Base-by-base conservation (phyloP, 2,888 invertebrate genomes). In the Volucella bombylans region DNA sequence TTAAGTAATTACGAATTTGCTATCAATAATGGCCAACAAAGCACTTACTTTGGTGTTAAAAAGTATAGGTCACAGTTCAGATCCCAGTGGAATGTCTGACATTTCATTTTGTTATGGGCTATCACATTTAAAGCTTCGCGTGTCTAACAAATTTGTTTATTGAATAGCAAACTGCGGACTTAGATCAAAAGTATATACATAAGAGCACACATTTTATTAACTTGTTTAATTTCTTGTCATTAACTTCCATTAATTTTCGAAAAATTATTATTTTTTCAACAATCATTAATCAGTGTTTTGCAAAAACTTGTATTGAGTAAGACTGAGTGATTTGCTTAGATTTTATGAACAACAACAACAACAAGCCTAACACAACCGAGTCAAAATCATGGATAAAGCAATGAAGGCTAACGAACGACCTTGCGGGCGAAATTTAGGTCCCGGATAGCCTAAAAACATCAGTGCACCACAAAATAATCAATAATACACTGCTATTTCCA, bases 341-440 rank as follows among this genome's bases (percentile, higher is more conserved):
- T 31, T 31, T 31, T 31, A 31, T 31, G 31, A 31, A 31, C 31
- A 31, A 6, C 31, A 6, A n/a, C n/a, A n/a, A n/a, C n/a, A n/a
- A n/a, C 6, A 31, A 31, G 68, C 55, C 47, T 57, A 57, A 69
- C 69, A 23, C 49, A 49, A 38, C 55, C 15, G 67, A 8, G 31
- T 31, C 6, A 31, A 15, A 31, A 47, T 15, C 52, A 23, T 18
- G 31, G 47, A 59, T 45, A 38, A 39, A 57, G 71, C 77, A 81
- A 77, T 71, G 59, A 82, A 77, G 71, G 77, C 61, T 71, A 82
- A 65, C 43, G 52, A 82, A 71, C 47, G 52, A 71, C 82, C 77
- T 77, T 82, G 77, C 77, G 67, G 72, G 23, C 18, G 14, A 31
- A 38, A 77, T 39, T 49, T 59, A 18, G 9, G 38, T 59, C 18